A percentile compares a stretch with the other conserved stretches of the same genome.
Evolutionary conservation across 2,113 vertebrate genomes (phyloP).

Genomic region (Corydoras sp.): DNA sequence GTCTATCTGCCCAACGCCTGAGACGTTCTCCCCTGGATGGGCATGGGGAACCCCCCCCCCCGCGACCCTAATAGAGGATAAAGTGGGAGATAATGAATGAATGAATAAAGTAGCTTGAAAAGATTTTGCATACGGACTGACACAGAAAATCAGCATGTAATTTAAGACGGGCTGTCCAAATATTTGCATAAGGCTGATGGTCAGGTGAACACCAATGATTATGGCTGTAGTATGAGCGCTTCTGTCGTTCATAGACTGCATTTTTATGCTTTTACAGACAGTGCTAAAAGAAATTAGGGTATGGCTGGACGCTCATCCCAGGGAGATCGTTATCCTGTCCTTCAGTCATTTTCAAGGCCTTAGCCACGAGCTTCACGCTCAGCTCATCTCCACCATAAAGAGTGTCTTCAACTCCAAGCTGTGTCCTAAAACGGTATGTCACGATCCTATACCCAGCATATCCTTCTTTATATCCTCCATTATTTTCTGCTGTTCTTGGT

Average conservation of each 20-base stretch:
- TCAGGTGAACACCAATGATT: too few species aligned
- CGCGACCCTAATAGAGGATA: too few species aligned
- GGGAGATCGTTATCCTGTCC: conserved; percentile 68
- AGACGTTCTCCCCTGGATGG: too few species aligned
- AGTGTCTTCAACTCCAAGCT: conserved; percentile 63
- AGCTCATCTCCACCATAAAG: conserved; percentile 62
- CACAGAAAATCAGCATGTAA: too few species aligned
- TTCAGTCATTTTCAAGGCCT: conserved; percentile 71
- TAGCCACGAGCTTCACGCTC: conserved; percentile 59
- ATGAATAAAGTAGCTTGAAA: too few species aligned
- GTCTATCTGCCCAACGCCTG: too few species aligned
- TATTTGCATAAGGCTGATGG: background rate
- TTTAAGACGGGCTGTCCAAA: too few species aligned
- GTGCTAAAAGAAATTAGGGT: conserved; percentile 64
- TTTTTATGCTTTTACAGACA: conserved; percentile 46
- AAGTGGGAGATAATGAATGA: too few species aligned
- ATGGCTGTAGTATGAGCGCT: background rate
- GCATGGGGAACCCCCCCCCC: too few species aligned
- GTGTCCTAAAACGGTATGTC: conserved; percentile 62
- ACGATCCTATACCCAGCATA: background rate
- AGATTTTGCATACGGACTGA: too few species aligned
- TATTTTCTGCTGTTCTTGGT: background rate
- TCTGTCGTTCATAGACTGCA: background rate
- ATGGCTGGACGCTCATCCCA: conserved; percentile 69
- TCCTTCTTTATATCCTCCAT: background rate